Evolutionary conservation across 1,140 invertebrate species (phyloP), one percentile per base, ranked within the genome.

Genomic region (Centruroides sculpturatus): DNA sequence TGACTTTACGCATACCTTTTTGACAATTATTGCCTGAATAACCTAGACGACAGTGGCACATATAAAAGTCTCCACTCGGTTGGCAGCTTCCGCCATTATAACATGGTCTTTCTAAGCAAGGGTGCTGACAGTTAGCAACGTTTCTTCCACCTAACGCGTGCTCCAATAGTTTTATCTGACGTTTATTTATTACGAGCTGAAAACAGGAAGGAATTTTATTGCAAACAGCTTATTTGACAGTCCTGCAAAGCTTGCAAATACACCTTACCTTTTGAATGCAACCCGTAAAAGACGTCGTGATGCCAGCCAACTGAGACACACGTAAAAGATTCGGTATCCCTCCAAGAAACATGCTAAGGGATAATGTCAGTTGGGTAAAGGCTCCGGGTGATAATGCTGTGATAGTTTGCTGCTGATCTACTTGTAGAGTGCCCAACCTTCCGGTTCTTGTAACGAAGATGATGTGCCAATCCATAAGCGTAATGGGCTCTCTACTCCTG

Each of bases 71-170:
- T 66, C 83, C 76, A 61, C 83, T 76, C 0, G 89, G 88, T 59
- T 86, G 78, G 72, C 89, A 93, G 64, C 82, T 80, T 12, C 87
- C 87, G 5, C 74, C 80, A 66, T 84, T 80, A 54, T 85, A 83
- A 72, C 89, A 92, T 4, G 89, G 88, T 55, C 82, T 78, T 8
- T 70, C 71, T 47, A 83, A 81, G 73, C 89, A 93, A 0, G 87
- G 85, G 74, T 95, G 91, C 13, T 86, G 85, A 74, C 92, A 97
- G 71, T 91, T 92, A 64, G 87, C 89, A 0, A 97, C 85, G 70
- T 95, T 94, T 10, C 87, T 84, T 34, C 90, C 91, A 5, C 86
- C 87, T 49, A 93, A 74, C 0, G 90, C 90, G 64, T 92, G 86
- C 0, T 87, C 84, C 35, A 95, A 77, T 47, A 96, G 85, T 23